These are phyloP conservation scores for Strix uralensis DNA, from an alignment of 2,113 vertebrate genomes.

Conservation along the genomic window DNA sequence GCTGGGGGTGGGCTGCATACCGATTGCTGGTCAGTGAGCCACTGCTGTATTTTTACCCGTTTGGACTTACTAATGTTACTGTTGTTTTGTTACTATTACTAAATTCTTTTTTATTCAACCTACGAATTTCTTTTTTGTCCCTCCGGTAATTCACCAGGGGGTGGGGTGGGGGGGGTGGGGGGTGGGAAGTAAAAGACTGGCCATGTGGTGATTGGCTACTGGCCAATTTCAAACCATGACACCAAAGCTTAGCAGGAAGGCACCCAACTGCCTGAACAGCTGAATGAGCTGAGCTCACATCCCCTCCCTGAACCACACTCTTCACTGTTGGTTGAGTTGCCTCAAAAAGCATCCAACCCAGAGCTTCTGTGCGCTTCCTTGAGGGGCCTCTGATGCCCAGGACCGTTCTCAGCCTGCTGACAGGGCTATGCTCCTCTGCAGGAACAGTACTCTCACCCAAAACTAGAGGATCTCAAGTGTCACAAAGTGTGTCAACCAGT, in stretches of 20 bases:
- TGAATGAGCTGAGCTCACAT: background rate
- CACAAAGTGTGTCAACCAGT: background rate
- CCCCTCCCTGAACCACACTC: background rate
- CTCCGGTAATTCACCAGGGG: too few species aligned
- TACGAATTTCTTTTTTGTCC: too few species aligned
- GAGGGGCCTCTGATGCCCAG: accelerated
- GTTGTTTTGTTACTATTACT: too few species aligned
- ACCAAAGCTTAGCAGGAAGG: background rate
- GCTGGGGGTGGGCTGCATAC: too few species aligned
- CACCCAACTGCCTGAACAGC: background rate
- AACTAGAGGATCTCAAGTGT: background rate
- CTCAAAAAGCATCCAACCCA: background rate
- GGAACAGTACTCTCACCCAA: background rate
- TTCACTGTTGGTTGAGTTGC: background rate
- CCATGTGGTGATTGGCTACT: too few species aligned
- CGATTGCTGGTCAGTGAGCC: too few species aligned
- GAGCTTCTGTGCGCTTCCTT: background rate
- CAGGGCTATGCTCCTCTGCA: background rate
- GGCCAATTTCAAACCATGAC: too few species aligned
- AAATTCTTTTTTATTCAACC: too few species aligned
- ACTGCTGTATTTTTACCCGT: too few species aligned
- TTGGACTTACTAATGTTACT: too few species aligned
- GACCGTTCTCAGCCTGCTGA: background rate
- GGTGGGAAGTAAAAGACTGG: too few species aligned
- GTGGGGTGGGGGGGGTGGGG: too few species aligned